Evolutionary conservation across 2,888 invertebrate species (phyloP).

Genomic region (Malthinus flaveolus): DNA sequence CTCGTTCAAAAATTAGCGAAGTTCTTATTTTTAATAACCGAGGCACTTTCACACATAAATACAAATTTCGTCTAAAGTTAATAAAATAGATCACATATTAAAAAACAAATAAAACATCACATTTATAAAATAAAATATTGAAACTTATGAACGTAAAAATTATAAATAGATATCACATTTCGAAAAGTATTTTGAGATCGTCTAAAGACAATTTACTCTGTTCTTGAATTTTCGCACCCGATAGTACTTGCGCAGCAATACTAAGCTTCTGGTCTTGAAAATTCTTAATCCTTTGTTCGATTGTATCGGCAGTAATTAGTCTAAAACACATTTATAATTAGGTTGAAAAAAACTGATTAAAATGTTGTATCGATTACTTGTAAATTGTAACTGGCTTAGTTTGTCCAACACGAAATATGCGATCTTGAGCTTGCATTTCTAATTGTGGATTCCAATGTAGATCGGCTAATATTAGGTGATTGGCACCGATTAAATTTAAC

Average conservation of each 20-base stretch:
- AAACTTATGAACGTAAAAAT: too few species aligned
- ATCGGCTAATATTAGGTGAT: constrained; percentile 87
- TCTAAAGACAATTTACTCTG: constrained; percentile 76
- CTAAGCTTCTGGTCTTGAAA: constrained; percentile 80
- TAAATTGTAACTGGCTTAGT: constrained; percentile 78
- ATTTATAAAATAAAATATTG: too few species aligned
- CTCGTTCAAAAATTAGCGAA: too few species aligned
- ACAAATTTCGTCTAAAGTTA: too few species aligned
- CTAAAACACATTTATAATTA: constrained; percentile 52
- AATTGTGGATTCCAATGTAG: constrained; percentile 98
- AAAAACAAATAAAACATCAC: too few species aligned
- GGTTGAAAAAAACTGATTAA: not conserved
- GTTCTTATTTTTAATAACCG: too few species aligned
- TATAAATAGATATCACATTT: constrained; percentile 51
- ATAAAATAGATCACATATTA: too few species aligned
- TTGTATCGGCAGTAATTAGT: constrained; percentile 81
- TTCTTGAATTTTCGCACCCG: constrained; percentile 65
- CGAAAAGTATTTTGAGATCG: constrained; percentile 76
- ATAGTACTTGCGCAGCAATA: constrained; percentile 77
- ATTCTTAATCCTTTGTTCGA: constrained; percentile 82
- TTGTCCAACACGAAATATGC: constrained; percentile 92
- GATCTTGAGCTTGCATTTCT: constrained; percentile 92
- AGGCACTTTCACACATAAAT: too few species aligned
- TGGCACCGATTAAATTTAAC: constrained; percentile 89
- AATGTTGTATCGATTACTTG: constrained; percentile 61